Conservation (phyloP, 2,888 invertebrate genomes). For the Mystacides longicornis region DNA sequence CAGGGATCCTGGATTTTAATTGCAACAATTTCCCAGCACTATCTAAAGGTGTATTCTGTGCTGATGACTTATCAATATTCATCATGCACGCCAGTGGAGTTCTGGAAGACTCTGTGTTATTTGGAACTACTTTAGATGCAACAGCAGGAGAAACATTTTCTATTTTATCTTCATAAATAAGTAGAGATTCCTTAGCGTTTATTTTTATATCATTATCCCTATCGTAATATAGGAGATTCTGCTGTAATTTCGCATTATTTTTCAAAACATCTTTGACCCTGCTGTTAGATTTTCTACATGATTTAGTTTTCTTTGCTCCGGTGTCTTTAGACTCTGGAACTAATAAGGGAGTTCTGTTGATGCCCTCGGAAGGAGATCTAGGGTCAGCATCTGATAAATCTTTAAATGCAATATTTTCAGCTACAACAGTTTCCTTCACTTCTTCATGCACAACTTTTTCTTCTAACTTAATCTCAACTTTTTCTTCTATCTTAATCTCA, state of each 20-base stretch:
- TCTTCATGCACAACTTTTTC: not conserved
- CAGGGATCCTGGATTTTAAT: slow-evolving; percentile 22
- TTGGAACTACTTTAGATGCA: slow-evolving; percentile 31
- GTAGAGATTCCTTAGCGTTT: slow-evolving; percentile 42
- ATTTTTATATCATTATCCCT: slow-evolving; percentile 31
- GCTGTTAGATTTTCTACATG: slow-evolving; percentile 32
- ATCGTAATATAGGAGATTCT: slow-evolving; percentile 32
- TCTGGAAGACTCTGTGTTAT: slow-evolving; percentile 38
- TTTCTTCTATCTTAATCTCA: not conserved
- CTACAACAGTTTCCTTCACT: not conserved
- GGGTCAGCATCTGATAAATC: slow-evolving; percentile 37
- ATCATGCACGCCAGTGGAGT: slow-evolving; percentile 48
- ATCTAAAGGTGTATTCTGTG: slow-evolving; percentile 38
- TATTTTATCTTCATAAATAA: slow-evolving; percentile 53
- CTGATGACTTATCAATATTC: slow-evolving; percentile 37
- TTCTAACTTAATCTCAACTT: not conserved
- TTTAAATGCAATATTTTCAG: slow-evolving; percentile 7
- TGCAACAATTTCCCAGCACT: slow-evolving; percentile 26
- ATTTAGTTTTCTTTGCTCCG: slow-evolving; percentile 1
- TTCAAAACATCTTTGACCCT: slow-evolving; percentile 42
- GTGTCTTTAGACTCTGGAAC: slow-evolving; percentile 25
- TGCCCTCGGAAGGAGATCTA: slow-evolving; percentile 43
- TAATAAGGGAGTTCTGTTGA: slow-evolving; percentile 46
- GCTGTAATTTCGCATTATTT: slow-evolving; percentile 43
- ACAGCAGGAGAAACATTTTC: not conserved